Conservation (phyloP, 2,888 invertebrate genomes). For the Lamproptera curius region DNA sequence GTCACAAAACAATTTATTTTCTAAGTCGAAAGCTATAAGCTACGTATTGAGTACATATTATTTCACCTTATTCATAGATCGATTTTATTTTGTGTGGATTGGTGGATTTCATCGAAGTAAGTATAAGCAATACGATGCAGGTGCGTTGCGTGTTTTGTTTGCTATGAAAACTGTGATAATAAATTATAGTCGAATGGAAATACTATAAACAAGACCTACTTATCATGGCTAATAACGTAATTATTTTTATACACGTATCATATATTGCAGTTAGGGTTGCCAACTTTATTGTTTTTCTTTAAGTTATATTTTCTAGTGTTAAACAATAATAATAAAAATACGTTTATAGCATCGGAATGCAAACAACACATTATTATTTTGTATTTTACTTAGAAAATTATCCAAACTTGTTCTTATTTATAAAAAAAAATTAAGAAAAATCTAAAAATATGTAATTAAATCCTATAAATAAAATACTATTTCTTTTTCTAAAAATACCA, state of each 20-base stretch:
- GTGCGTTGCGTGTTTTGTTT: conserved; percentile 44
- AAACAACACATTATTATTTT: no score
- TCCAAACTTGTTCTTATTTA: no score
- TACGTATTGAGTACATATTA: conserved; percentile 25
- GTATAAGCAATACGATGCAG: conserved; percentile 19
- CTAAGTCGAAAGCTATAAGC: conserved; percentile 48
- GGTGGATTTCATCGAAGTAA: conserved; percentile 4
- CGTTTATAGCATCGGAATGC: no score
- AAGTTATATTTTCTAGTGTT: conserved; percentile 40
- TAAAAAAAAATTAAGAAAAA: no score
- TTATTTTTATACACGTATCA: conserved; percentile 22
- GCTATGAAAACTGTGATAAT: conserved; percentile 71
- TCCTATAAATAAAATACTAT: no score
- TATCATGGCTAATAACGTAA: conserved; percentile 29
- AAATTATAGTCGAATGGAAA: conserved; percentile 48
- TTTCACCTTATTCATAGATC: background rate
- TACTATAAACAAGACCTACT: conserved; percentile 35
- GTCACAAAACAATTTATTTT: conserved; percentile 56
- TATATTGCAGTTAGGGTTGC: conserved; percentile 24
- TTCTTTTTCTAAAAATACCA: no score
- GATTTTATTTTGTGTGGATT: conserved; percentile 5
- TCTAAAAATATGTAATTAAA: no score
- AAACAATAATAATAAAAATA: conserved; percentile 41
- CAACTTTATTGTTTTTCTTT: conserved; percentile 24
- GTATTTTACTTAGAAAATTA: no score